Base-by-base conservation (phyloP, 2,113 vertebrate species). In the Platycercus adscitus region DNA sequence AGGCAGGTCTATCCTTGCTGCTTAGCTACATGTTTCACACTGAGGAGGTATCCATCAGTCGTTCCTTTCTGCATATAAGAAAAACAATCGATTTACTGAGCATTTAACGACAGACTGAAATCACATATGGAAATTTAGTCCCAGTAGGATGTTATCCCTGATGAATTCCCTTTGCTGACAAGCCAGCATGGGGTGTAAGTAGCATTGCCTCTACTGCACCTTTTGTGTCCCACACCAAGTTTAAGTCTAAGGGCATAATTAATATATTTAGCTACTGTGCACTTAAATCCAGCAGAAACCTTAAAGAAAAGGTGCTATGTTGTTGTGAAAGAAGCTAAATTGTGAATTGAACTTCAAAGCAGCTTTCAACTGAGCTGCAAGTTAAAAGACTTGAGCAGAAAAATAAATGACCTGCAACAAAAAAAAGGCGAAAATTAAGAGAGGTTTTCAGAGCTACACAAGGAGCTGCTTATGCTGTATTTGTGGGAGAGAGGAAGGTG, bases 171-270 rank as follows among this genome's bases (percentile, higher is more conserved):
- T 70, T 37, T 78, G 41, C 69, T 63, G 33, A 72, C 17, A 68
- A 71, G 46, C 12, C 56, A 94, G 76, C 16, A 56, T 46, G 21
- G 18, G 33, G 37, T 19, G 6, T 2, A 50, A 50, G 46, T 11
- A 66, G 7, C 2, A 11, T 13, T 43, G 17, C 8, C 31, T 3
- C 16, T 75, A 37, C 39, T 58, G 9, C 18, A 71, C 1, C 0
- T 44, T 69, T n/a, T 65, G 25, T 41, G 39, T 18, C 17, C 23
- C 20, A 12, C 2, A 10, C 52, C 20, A 60, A 82, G 49, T 53
- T 68, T 43, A 69, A 78, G 15, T 28, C 23, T 46, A 58, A 55
- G 15, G 39, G 4, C 20, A 35, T 58, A 58, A 58, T 58, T 58
- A 35, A n/a, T 58, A 58, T 58, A 58, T 58, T 35, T 24, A 58